Base-by-base conservation (phyloP, 2,888 invertebrate species). In the Tuberolachnus salignus region DNA sequence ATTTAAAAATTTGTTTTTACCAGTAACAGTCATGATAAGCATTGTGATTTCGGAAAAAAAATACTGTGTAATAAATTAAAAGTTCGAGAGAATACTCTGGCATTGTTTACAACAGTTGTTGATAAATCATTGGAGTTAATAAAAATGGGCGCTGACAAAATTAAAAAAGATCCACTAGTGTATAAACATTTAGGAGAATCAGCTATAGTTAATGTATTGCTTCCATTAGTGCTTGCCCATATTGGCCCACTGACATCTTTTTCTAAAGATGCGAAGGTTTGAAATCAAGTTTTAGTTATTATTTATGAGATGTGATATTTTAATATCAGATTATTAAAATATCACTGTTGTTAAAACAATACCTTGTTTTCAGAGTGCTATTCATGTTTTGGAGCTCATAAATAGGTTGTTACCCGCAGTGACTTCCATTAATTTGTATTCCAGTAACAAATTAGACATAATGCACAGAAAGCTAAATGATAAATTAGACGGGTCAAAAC, bases 371-470 rank as follows among this genome's bases (percentile, higher is more conserved):
- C 85, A 93, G 93, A 93, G 93, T 83, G 91, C 92, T 1, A 94
- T 97, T 1, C 93, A 95, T 85, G 90, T 96, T 53, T 87, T 97
- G 78, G 91, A 92, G 80, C 87, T 96, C 83, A 92, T 97, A 72
- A 94, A 94, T 86, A 93, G 94, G 83, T 88, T 97, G 84, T 86
- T 97, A 26, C 97, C 97, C 0, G 93, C 95, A 83, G 93, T 97
- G 6, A 91, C 95, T 0, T 92, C 93, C 0, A 87, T 97, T 83
- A 97, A 96, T 87, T 89, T 93, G 80, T 85, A 92, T 9, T 67
- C 51, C 34, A 49, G 42, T 51, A 59, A 78, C 34, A 78, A 78
- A 44, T 78, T 78, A 69, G 69, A 78, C 42, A 14, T 69, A 44
- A 67, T 59, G 34, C 67, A 78, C 13, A 67, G 51, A 69, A 42